phyloP scores from a whole-genome alignment of 2,888 invertebrate species.

The Lobophora halterata region DNA sequence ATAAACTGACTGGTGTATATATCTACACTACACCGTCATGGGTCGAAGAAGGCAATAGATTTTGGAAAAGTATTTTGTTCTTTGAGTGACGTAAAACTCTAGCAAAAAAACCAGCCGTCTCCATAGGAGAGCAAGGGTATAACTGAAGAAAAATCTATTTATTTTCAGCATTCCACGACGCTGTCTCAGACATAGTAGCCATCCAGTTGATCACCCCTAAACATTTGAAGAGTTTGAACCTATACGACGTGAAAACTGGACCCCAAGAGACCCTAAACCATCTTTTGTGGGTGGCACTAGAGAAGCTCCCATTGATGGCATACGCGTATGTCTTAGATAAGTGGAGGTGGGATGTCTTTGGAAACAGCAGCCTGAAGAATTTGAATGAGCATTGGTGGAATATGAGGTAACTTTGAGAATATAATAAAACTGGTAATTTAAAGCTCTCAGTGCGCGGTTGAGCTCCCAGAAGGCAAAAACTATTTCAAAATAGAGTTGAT shows the following conservation, averaged over 20 bases:
- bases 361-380: slow-evolving; percentile 53
- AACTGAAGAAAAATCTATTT: too few relatives aligned
- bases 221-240: slow-evolving; percentile 66
- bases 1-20: too few relatives aligned
- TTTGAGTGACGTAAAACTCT: too few relatives aligned
- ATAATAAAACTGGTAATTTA: too few relatives aligned
- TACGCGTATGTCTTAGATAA: slow-evolving; percentile 69
- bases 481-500: too few relatives aligned
- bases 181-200: slow-evolving; percentile 82
- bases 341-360: slow-evolving; percentile 72
- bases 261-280: slow-evolving; percentile 63
- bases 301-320: slow-evolving; percentile 69
- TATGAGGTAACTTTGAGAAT: slow-evolving; percentile 59
- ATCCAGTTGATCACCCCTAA: slow-evolving; percentile 79
- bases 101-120: too few relatives aligned
- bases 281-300: slow-evolving; percentile 66
- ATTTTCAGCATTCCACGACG: slow-evolving; percentile 82
- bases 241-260: slow-evolving; percentile 56
- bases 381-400: slow-evolving; percentile 76
- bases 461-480: too few relatives aligned
- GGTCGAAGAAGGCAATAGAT: too few relatives aligned
- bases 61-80: too few relatives aligned
- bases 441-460: too few relatives aligned
- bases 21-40: too few relatives aligned
- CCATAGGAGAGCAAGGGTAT: too few relatives aligned